Evolutionary conservation across 2,797 vertebrate genomes (phyloP).

Genomic region (Emydoidea blandingii): DNA sequence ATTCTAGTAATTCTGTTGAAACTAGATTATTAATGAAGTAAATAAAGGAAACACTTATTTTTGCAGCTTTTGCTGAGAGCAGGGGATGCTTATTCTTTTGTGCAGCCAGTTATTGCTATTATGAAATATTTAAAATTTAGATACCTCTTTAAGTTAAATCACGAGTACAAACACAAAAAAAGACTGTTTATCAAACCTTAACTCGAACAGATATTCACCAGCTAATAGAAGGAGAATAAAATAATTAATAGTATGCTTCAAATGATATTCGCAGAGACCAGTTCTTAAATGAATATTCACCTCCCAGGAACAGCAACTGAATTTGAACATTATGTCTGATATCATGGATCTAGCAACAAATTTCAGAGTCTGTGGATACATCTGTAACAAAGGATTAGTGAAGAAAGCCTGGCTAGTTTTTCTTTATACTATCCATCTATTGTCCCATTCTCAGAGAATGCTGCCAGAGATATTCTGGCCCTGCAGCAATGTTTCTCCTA

Average conservation of each 20-base stretch:
- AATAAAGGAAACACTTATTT: background rate
- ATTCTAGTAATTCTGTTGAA: background rate
- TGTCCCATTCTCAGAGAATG: background rate
- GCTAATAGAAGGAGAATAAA: background rate
- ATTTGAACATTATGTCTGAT: background rate
- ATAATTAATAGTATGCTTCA: accelerated
- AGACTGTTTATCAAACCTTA: background rate
- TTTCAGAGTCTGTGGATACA: background rate
- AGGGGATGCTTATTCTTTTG: background rate
- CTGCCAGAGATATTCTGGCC: background rate
- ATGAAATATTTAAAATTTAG: background rate
- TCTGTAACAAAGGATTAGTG: background rate
- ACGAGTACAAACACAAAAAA: background rate
- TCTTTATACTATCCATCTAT: background rate
- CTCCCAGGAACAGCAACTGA: background rate
- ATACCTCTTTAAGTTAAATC: background rate
- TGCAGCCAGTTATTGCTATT: background rate
- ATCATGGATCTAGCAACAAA: background rate
- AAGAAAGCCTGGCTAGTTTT: background rate
- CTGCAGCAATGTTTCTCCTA: accelerated
- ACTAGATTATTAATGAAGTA: background rate
- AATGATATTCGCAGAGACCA: background rate
- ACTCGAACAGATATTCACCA: background rate
- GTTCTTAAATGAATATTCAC: background rate
- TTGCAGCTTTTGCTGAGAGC: accelerated